phyloP scores from a whole-genome alignment of 35 echinoderm and acorn worm species.

The Eucidaris tribuloides region DNA sequence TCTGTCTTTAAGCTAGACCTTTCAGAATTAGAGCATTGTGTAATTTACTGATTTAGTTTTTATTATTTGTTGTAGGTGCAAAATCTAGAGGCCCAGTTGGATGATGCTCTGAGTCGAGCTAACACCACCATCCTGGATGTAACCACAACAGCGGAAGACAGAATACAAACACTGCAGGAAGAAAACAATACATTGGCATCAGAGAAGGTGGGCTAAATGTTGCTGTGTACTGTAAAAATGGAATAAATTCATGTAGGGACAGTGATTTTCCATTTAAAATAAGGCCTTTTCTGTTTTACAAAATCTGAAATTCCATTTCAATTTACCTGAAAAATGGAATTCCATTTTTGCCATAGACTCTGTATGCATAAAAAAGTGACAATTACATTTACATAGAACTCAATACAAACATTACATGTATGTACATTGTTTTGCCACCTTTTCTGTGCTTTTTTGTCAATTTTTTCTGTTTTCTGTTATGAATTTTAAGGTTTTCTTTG shows the following conservation, averaged over 20 bases:
- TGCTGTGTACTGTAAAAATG: neutral
- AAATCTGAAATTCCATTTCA: too few species aligned
- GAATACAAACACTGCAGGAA: conserved; percentile 8
- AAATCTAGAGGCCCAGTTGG: conserved; percentile 21
- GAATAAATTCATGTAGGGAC: too few species aligned
- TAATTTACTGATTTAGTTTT: too few species aligned
- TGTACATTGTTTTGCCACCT: neutral
- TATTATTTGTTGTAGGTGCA: conserved; percentile 1
- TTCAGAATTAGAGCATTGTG: too few species aligned
- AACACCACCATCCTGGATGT: conserved; percentile 24
- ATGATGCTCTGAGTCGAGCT: conserved; percentile 6
- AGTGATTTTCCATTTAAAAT: too few species aligned
- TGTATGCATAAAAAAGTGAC: too few species aligned
- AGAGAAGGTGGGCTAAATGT: conserved; percentile 31
- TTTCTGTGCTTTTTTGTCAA: neutral
- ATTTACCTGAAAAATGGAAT: too few species aligned
- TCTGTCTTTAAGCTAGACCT: too few species aligned
- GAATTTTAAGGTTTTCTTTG: neutral
- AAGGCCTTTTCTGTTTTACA: too few species aligned
- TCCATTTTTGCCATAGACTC: too few species aligned
- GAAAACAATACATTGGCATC: neutral
- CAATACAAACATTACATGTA: neutral
- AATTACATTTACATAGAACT: too few species aligned
- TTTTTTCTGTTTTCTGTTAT: neutral
- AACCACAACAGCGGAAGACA: conserved; percentile 29